phyloP scores from a whole-genome alignment of 2,888 invertebrate genomes.

The Amblyjoppa fuscipennis region DNA sequence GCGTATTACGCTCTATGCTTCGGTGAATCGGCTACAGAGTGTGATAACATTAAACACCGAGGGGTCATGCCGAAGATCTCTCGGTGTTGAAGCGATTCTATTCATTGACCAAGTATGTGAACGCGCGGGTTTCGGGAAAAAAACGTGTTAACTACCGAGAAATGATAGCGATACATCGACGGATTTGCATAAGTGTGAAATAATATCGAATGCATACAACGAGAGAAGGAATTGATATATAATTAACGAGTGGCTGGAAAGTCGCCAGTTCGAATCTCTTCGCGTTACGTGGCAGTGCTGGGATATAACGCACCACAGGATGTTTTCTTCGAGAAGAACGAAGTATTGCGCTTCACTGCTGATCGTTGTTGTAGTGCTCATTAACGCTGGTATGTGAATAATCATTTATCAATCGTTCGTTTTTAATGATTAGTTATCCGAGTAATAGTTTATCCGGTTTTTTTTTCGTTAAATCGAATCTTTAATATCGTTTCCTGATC shows the following conservation, averaged over 20 bases:
- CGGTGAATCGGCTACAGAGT: slow-evolving; percentile 49
- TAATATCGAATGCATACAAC: slow-evolving; percentile 21
- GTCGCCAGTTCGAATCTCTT: slow-evolving; percentile 47
- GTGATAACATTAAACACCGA: slow-evolving; percentile 63
- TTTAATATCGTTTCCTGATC: neutral
- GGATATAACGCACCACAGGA: slow-evolving; percentile 10
- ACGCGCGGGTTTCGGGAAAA: slow-evolving; percentile 6
- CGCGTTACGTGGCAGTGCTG: slow-evolving; percentile 9
- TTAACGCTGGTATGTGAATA: slow-evolving; percentile 50
- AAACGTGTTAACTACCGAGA: slow-evolving; percentile 8
- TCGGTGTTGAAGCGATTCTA: slow-evolving; percentile 36
- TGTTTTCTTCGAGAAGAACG: slow-evolving; percentile 38
- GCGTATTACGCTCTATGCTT: slow-evolving; percentile 57
- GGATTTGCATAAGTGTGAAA: slow-evolving; percentile 19
- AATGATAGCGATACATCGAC: slow-evolving; percentile 28
- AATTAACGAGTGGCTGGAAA: slow-evolving; percentile 35
- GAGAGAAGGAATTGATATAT: slow-evolving; percentile 48
- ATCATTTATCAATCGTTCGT: neutral
- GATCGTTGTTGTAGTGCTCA: slow-evolving; percentile 43
- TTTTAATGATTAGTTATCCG: neutral
- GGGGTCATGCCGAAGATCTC: slow-evolving; percentile 65
- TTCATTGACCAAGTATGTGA: slow-evolving; percentile 38
- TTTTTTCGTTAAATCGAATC: neutral
- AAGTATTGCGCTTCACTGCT: slow-evolving; percentile 24
- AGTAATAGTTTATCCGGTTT: neutral